These are phyloP conservation scores for Metridium senile DNA, from an alignment of 92 coral and sea anemone species.

Conservation along the genomic window DNA sequence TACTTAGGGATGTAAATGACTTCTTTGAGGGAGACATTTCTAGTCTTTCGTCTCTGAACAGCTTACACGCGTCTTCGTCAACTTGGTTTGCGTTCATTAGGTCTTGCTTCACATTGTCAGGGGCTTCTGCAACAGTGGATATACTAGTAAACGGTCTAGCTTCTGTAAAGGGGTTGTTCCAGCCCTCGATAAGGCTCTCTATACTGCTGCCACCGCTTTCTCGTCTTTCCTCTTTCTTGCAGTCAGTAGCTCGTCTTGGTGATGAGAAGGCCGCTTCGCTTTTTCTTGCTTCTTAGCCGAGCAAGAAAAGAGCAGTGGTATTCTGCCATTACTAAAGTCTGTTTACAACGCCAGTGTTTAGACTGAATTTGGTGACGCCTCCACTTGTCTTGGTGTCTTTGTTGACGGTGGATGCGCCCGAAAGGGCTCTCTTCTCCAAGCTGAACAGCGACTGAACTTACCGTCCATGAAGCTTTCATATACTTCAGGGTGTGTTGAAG, in stretches of 20 bases:
- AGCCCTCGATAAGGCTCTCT: conserved; percentile 42
- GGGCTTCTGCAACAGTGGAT: too few species aligned
- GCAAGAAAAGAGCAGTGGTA: too few species aligned
- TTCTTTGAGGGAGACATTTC: conserved; percentile 30
- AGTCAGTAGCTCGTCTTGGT: conserved; percentile 47
- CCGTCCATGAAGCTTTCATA: too few species aligned
- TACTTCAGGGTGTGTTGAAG: too few species aligned
- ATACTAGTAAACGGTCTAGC: too few species aligned
- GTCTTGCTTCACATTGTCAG: too few species aligned
- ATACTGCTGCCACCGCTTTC: conserved; percentile 53
- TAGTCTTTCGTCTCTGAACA: conserved; percentile 43
- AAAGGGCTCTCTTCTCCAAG: too few species aligned
- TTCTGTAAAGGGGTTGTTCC: conserved; percentile 57
- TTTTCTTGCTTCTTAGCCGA: conserved; percentile 47
- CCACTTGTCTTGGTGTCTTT: too few species aligned
- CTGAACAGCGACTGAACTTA: too few species aligned
- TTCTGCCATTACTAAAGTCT: conserved; percentile 57
- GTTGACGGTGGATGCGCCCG: too few species aligned
- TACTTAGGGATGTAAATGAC: conserved; percentile 39
- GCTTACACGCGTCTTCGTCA: conserved; percentile 33
- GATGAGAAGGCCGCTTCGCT: conserved; percentile 28
- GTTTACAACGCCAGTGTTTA: too few species aligned
- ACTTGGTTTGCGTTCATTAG: conserved; percentile 14
- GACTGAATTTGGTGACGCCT: too few species aligned
- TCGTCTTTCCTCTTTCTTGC: conserved; percentile 49